Percentiles rank a stretch among this genome's conserved stretches.
phyloP scores from a whole-genome alignment of 2,888 invertebrate species.

The Globia sparganii region DNA sequence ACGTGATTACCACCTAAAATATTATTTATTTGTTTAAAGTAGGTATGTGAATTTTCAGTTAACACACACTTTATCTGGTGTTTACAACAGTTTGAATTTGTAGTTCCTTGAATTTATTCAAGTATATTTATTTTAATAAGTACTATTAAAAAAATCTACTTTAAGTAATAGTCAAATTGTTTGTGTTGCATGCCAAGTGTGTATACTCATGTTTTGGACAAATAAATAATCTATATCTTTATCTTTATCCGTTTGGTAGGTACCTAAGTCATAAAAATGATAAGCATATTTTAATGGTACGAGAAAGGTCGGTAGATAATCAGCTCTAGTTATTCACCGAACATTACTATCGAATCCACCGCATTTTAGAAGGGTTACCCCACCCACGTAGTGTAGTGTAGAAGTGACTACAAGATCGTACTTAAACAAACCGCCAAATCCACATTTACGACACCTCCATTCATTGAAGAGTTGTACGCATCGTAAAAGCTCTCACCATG shows the following conservation, averaged over 20 bases:
- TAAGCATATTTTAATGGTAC: too few relatives aligned
- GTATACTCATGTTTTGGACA: too few relatives aligned
- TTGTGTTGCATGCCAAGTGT: too few relatives aligned
- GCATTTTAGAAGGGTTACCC: conserved; percentile 30
- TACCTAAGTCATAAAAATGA: too few relatives aligned
- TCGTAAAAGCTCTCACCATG: conserved; percentile 81
- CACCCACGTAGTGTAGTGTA: conserved; percentile 48
- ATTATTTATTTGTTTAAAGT: background rate
- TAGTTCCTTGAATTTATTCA: background rate
- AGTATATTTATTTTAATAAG: background rate
- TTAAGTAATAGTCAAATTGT: background rate
- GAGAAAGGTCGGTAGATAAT: conserved; percentile 25
- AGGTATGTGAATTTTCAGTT: background rate
- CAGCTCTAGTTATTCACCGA: conserved; percentile 11
- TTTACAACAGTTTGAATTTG: background rate
- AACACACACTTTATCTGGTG: background rate
- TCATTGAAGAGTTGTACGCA: conserved; percentile 80
- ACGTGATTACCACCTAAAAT: background rate
- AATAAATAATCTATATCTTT: too few relatives aligned
- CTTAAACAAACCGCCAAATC: conserved; percentile 75
- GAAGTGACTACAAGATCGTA: conserved; percentile 56
- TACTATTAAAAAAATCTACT: background rate
- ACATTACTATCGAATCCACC: conserved; percentile 24
- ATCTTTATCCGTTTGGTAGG: too few relatives aligned
- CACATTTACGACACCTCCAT: conserved; percentile 83